phyloP scores from a whole-genome alignment of 2,113 vertebrate genomes.

The Variabilichromis moorii region DNA sequence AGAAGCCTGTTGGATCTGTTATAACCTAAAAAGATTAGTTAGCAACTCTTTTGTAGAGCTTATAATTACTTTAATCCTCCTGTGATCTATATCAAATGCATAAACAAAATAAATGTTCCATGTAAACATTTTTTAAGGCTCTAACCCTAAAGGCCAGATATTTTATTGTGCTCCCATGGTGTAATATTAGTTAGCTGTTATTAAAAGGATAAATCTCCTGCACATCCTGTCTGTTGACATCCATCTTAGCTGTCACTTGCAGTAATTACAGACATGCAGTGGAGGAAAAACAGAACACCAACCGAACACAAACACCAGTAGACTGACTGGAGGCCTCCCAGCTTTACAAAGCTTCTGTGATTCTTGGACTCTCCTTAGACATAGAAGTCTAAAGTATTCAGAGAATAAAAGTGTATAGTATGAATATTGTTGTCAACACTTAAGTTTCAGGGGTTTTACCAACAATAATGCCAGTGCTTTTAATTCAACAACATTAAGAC shows the following conservation, averaged over 20 bases:
- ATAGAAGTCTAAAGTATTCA: background rate
- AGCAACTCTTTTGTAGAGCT: background rate
- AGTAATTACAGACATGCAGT: background rate
- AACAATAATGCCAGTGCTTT: background rate
- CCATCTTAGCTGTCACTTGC: background rate
- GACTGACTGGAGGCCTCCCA: background rate
- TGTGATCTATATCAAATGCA: background rate
- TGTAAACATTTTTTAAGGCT: background rate
- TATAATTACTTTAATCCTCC: slow-evolving; percentile 3
- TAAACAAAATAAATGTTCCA: background rate
- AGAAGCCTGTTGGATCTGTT: slow-evolving; percentile 22
- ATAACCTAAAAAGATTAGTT: background rate
- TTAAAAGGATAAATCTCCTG: background rate
- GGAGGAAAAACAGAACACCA: background rate
- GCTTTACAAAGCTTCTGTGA: background rate
- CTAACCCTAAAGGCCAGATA: background rate
- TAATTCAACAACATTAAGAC: background rate
- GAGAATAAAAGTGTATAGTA: background rate
- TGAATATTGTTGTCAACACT: background rate
- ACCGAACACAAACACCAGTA: background rate
- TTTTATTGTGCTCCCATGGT: background rate
- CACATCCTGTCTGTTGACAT: background rate
- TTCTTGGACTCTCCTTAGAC: background rate
- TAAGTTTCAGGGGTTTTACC: background rate
- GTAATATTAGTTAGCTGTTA: background rate